A percentile compares a stretch with the other conserved stretches of the same genome.
These are phyloP conservation scores for Drosophila mulleri DNA, from an alignment of 2,888 invertebrate genomes.

Conservation along the genomic window DNA sequence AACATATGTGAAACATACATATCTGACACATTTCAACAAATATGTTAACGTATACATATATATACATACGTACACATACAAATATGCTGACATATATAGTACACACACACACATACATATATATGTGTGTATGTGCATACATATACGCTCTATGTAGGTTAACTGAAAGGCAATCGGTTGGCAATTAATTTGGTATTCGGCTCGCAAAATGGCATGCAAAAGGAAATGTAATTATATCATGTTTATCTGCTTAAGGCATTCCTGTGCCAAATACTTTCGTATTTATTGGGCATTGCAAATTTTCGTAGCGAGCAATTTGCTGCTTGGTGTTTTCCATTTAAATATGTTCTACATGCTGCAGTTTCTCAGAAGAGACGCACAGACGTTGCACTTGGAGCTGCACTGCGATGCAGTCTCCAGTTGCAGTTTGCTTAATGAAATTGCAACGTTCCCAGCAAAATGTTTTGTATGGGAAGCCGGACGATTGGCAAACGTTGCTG, in stretches of 20 bases:
- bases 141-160: constrained; percentile 29
- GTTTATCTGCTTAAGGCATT: constrained; percentile 40
- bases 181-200: constrained; percentile 50
- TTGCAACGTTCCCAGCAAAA: constrained; percentile 65
- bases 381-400: background rate
- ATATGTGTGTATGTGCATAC: too few species aligned
- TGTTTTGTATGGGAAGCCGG: constrained; percentile 61
- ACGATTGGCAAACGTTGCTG: constrained; percentile 54
- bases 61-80: too few species aligned
- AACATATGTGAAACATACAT: constrained; percentile 8
- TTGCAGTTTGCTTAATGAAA: constrained; percentile 68
- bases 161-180: constrained; percentile 42
- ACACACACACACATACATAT: background rate
- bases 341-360: constrained; percentile 30
- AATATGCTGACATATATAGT: background rate
- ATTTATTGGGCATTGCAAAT: constrained; percentile 27
- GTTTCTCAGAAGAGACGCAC: constrained; percentile 30
- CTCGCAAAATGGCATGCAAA: constrained; percentile 4
- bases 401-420: constrained; percentile 14
- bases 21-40: background rate
- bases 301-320: constrained; percentile 8
- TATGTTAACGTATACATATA: background rate
- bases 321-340: constrained; percentile 23
- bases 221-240: constrained; percentile 50
- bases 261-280: constrained; percentile 45